Percentiles rank a stretch among this genome's conserved stretches.
These are phyloP conservation scores for Pelusios castaneus DNA, from an alignment of 2,113 vertebrate species.

Conservation along the genomic window DNA sequence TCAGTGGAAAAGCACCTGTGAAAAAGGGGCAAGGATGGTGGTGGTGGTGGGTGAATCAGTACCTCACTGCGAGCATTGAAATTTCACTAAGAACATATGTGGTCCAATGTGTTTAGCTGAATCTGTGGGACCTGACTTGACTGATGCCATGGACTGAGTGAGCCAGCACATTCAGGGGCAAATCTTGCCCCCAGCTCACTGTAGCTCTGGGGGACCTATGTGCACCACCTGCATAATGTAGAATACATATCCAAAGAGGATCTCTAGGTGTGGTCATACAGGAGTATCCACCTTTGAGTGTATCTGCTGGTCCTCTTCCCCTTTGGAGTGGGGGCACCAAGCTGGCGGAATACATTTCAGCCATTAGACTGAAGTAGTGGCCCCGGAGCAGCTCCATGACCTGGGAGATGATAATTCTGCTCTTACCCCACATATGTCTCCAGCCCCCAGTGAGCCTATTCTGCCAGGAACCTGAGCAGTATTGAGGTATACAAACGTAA, in stretches of 20 bases:
- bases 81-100: rapidly evolving
- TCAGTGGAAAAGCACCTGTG: neutral
- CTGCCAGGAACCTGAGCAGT: neutral
- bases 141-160: rapidly evolving
- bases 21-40: neutral
- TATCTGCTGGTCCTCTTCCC: neutral
- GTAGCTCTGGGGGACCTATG: neutral
- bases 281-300: no score
- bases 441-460: neutral
- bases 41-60: neutral
- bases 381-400: neutral
- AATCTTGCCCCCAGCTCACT: neutral
- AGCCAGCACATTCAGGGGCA: rapidly evolving
- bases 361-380: neutral
- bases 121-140: no score
- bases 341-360: no score
- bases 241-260: neutral
- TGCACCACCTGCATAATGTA: neutral
- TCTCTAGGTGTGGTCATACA: neutral
- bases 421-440: neutral
- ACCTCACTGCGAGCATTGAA: rapidly evolving
- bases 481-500: neutral
- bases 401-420: neutral
- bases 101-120: no score
- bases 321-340: neutral